These are phyloP conservation scores for Diabrotica undecimpunctata DNA, from an alignment of 1,140 invertebrate species.

Conservation along the genomic window DNA sequence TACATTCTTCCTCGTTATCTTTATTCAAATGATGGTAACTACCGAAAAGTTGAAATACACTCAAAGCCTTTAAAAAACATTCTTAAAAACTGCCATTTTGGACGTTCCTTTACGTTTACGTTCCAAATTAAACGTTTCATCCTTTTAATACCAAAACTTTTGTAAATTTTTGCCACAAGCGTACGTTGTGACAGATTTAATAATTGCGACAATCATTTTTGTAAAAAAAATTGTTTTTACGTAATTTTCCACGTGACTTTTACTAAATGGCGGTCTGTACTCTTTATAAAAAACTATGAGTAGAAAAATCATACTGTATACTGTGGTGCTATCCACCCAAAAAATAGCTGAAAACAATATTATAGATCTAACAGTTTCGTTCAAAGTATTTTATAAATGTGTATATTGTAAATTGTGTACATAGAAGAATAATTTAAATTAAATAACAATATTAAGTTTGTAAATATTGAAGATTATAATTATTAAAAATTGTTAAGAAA, in stretches of 20 bases:
- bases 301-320: background rate
- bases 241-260: too few species aligned
- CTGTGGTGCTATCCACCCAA: slow-evolving; percentile 9
- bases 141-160: too few species aligned
- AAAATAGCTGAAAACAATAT: slow-evolving; percentile 17
- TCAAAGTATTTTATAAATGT: slow-evolving; percentile 2
- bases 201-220: too few species aligned
- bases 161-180: too few species aligned
- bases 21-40: too few species aligned
- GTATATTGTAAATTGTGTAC: slow-evolving; percentile 15
- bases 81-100: background rate
- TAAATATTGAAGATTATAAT: slow-evolving; percentile 21
- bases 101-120: background rate
- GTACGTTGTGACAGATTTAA: too few species aligned
- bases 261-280: too few species aligned
- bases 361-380: slow-evolving; percentile 13
- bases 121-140: too few species aligned
- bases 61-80: background rate
- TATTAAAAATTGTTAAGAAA: slow-evolving; percentile 18
- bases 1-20: too few species aligned
- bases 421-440: slow-evolving; percentile 17
- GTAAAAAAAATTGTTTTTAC: too few species aligned
- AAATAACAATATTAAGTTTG: slow-evolving; percentile 14
- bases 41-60: too few species aligned
- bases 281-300: too few species aligned